Conservation (phyloP, 2,797 vertebrate genomes). For the Etheostoma nigrum region DNA sequence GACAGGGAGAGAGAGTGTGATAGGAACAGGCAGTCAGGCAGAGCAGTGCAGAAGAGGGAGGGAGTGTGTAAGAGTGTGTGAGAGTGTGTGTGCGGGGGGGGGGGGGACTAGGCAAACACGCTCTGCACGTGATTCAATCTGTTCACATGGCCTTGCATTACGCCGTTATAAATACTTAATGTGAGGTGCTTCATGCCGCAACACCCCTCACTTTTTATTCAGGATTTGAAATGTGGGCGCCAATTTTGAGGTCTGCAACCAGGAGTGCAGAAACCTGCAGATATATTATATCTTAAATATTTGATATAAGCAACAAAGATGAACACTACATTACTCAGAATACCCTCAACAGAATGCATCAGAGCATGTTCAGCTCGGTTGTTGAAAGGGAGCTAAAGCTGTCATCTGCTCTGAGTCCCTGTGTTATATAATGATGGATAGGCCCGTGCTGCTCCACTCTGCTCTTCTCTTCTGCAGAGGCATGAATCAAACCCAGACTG, state of each 20-base stretch:
- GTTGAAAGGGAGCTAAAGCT: conserved; percentile 54
- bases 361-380: conserved; percentile 42
- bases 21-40: conserved; percentile 61
- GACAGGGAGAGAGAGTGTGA: conserved; percentile 38
- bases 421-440: conserved; percentile 73
- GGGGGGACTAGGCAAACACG: conserved; percentile 58
- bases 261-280: not conserved
- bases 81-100: conserved; percentile 39
- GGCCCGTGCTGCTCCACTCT: conserved; percentile 35
- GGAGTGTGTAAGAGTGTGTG: conserved; percentile 38
- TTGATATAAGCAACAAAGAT: conserved; percentile 7
- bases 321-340: not conserved
- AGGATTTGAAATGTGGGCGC: conserved; percentile 18
- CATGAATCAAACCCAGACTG: conserved; percentile 66
- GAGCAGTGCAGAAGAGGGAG: conserved; percentile 53
- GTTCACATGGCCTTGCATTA: conserved; percentile 78
- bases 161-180: conserved; percentile 66
- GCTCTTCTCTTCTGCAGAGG: conserved; percentile 51
- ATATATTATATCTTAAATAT: conserved; percentile 1
- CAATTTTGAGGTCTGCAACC: not conserved
- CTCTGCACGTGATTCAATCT: conserved; percentile 79
- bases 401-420: conserved; percentile 62
- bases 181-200: conserved; percentile 17
- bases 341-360: conserved; percentile 18
- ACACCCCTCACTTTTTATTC: conserved; percentile 3